Base-by-base conservation (phyloP, 1,140 invertebrate species). In the Amyelois transitella region DNA sequence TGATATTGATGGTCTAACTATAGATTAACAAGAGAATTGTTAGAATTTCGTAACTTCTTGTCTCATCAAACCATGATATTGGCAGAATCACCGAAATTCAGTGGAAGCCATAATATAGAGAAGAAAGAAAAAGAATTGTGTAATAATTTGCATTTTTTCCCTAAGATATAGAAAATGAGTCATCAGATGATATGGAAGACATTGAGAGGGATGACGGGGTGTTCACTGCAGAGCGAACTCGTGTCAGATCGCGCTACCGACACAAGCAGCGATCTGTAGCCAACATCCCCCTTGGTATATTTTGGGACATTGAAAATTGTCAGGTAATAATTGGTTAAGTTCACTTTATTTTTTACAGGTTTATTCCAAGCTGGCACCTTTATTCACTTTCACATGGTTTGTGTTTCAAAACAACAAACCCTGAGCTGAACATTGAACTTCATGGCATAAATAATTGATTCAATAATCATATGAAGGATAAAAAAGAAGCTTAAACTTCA, bases 291-390 rank as follows among this genome's bases (percentile, higher is more conserved):
- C 93, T 97, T 75, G 96, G 95, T 51, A 94, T 97, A 47, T 97
- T 97, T 87, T 97, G 96, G 96, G 96, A 97, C 79, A 97, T 97
- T 74, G 96, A 97, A 90, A 97, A 96, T 77, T 96, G 94, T 84
- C 91, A 92, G 79, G 93, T 87, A 70, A 57, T 18, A 51, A 8
- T 18, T n/a, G n/a, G n/a, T n/a, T n/a, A n/a, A n/a, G n/a, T n/a
- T n/a, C n/a, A n/a, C n/a, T n/a, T n/a, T n/a, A n/a, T n/a, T n/a
- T n/a, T n/a, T n/a, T n/a, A n/a, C n/a, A n/a, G n/a, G n/a, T n/a
- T n/a, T n/a, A n/a, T n/a, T n/a, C n/a, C n/a, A n/a, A n/a, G n/a
- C n/a, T n/a, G n/a, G n/a, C n/a, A n/a, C n/a, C n/a, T n/a, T n/a
- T n/a, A n/a, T n/a, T n/a, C n/a, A 51, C 61, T 47, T 72, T 47